phyloP scores from a whole-genome alignment of 30 jellyfish, hydroid and myxozoan species.

The Chrysaora quinquecirrha region DNA sequence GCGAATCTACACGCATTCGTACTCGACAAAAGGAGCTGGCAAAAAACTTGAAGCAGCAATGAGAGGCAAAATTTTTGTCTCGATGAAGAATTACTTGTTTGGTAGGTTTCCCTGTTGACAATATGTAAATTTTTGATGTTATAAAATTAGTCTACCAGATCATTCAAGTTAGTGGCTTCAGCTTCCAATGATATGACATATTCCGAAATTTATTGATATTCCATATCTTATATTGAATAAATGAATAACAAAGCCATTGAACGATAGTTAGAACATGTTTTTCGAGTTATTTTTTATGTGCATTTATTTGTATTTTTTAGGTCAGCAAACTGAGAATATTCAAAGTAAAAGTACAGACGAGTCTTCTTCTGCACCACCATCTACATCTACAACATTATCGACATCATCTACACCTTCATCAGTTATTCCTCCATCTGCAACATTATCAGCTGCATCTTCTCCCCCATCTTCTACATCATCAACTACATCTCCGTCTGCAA shows the following conservation, averaged over 20 bases:
- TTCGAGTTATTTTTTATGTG: background rate
- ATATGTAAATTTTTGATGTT: background rate
- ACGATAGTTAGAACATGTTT: background rate
- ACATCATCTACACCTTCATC: background rate
- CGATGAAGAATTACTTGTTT: slow-evolving; percentile 21
- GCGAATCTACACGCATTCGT: slow-evolving; percentile 20
- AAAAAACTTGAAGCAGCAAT: slow-evolving; percentile 11
- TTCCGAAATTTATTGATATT: background rate
- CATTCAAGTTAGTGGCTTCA: background rate
- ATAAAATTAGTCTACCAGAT: background rate
- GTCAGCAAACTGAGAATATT: background rate
- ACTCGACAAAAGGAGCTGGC: slow-evolving; percentile 45
- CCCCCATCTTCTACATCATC: background rate
- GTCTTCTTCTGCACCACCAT: slow-evolving; percentile 2
- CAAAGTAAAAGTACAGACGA: background rate
- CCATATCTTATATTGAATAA: background rate
- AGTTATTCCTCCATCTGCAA: background rate
- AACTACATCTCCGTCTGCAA: slow-evolving; percentile 1
- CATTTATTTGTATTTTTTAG: background rate
- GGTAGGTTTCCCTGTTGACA: slow-evolving; percentile 17
- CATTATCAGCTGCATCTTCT: background rate
- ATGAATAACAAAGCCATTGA: background rate
- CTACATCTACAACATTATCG: too few relatives aligned
- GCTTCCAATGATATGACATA: background rate
- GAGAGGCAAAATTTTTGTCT: slow-evolving; percentile 2